Evolutionary conservation across 2,888 invertebrate genomes (phyloP).

Genomic region (Imbricaverruca yamaguchii): DNA sequence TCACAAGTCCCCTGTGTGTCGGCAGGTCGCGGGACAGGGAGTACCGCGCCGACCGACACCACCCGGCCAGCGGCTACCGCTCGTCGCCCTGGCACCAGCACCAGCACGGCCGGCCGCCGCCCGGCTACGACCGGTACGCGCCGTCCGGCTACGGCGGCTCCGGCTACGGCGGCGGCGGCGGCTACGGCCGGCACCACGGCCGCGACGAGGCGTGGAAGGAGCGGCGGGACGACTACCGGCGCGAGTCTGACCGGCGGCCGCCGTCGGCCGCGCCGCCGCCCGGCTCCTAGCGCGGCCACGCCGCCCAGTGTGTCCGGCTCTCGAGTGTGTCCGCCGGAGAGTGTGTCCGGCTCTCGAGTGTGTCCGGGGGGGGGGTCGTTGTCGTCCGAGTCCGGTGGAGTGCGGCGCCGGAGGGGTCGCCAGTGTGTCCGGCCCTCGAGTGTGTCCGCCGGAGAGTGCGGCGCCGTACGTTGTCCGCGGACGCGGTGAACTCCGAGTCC

Average conservation of each 20-base stretch:
- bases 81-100: too few species aligned
- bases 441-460: too few species aligned
- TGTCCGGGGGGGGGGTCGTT: too few species aligned
- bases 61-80: not conserved
- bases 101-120: too few species aligned
- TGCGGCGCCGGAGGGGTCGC: not conserved
- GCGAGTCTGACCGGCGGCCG: not conserved
- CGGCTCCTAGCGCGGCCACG: not conserved
- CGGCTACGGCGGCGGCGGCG: not conserved
- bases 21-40: slow-evolving; percentile 11
- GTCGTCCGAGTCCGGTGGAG: too few species aligned
- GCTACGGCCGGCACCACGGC: slow-evolving; percentile 7
- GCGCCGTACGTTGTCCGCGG: too few species aligned
- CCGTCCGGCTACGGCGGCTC: too few species aligned
- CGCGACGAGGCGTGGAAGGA: slow-evolving; percentile 12
- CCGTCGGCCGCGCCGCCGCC: not conserved
- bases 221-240: slow-evolving; percentile 10
- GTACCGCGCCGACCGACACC: not conserved
- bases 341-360: too few species aligned
- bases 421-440: too few species aligned
- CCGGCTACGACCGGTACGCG: too few species aligned
- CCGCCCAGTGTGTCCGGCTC: not conserved
- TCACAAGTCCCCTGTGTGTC: too few species aligned
- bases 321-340: not conserved
- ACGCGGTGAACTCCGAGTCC: too few species aligned